Evolutionary conservation across 2,888 invertebrate genomes (phyloP), one percentile per base, ranked within the genome.

Genomic region (Philopedon plagiatum): DNA sequence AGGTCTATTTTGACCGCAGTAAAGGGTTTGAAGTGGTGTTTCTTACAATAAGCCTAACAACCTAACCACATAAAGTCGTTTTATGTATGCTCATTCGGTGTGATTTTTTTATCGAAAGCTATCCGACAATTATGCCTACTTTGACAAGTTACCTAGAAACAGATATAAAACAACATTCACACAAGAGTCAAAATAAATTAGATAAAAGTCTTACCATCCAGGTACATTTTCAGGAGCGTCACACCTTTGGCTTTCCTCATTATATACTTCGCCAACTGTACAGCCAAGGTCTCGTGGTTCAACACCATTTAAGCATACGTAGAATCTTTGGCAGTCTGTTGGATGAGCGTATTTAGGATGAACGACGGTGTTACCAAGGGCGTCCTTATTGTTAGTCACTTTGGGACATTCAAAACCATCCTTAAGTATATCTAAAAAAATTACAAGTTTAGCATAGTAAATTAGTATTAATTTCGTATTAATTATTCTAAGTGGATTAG

Each of bases 261-360:
- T 96, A 89, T 96, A 97, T n/a, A 96, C 97, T 83, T 94, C 94
- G 71, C 96, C 95, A 64, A 91, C 90, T 81, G 91, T 90, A 86
- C 96, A 96, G 32, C 95, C 94, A 75, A 95, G 90, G 84, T 95
- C 94, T 75, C 96, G 90, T n/a, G 96, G 95, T 78, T 93, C 95
- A 26, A 92, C 88, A 11, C 94, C 94, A 84, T 93, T 95, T 79
- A 96, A 86, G 85, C 96, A 96, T 29, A 96, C 95, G 86, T 95
- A 96, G 90, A 96, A 96, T 81, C 94, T 92, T 85, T 95, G 94
- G 86, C 96, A 97, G 85, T 97, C 96, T 32, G 89, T 91, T 39
- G 94, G 93, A 87, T 96, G 94, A 1, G 95, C 88, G 86, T 90
- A 96, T 85, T 94, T 94, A 19, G 95, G 95, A 86, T 96, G 96